phyloP scores from a whole-genome alignment of 2,888 invertebrate genomes.

The Adelphocoris suturalis region DNA sequence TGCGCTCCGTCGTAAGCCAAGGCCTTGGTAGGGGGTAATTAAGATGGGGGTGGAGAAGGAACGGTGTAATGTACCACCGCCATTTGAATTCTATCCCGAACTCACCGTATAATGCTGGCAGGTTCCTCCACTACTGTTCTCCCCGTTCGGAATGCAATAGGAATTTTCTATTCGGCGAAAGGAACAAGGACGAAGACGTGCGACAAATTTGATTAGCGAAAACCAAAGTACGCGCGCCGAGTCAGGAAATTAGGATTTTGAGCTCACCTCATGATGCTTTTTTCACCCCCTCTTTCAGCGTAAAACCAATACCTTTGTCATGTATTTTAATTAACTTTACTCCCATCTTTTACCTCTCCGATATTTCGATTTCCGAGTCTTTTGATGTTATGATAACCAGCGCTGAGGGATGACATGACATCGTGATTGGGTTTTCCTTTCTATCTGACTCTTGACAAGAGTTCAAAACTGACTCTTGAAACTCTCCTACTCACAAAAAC shows the following conservation, averaged over 20 bases:
- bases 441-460: not conserved
- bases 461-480: not conserved
- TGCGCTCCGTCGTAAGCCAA: slow-evolving; percentile 71
- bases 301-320: not conserved
- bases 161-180: slow-evolving; percentile 60
- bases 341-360: not conserved
- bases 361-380: slow-evolving; percentile 3
- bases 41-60: slow-evolving; percentile 54
- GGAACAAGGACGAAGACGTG: slow-evolving; percentile 53
- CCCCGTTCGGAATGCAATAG: slow-evolving; percentile 38
- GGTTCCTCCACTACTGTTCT: slow-evolving; percentile 37
- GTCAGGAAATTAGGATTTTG: slow-evolving; percentile 47
- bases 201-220: slow-evolving; percentile 67
- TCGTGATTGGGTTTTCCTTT: not conserved
- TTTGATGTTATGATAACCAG: not conserved
- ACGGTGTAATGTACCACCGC: slow-evolving; percentile 70
- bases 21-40: slow-evolving; percentile 64
- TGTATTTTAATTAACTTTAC: slow-evolving; percentile 36
- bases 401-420: not conserved
- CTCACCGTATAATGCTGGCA: slow-evolving; percentile 47
- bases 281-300: not conserved
- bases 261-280: not conserved
- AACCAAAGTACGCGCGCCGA: not conserved
- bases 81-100: slow-evolving; percentile 71
- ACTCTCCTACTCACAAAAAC: too few species aligned